Evolutionary conservation across 2,113 vertebrate genomes (phyloP).

Genomic region (Macaca fascicularis): T2T-MFA8v1.1 NC_088393.1:19711501-19712000

Average conservation of each 20-base stretch:
- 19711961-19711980: neutral
- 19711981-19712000: neutral
- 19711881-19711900: neutral
- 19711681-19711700: neutral
- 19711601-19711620: neutral
- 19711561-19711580: neutral
- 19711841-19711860: neutral
- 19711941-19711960: neutral
- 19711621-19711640: neutral
- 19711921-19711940: neutral
- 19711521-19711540: accelerated
- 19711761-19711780: neutral
- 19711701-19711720: neutral
- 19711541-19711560: neutral
- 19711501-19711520: accelerated
- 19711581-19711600: neutral
- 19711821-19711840: neutral
- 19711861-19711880: neutral
- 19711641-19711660: neutral
- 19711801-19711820: neutral
- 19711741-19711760: neutral
- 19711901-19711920: neutral
- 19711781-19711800: neutral
- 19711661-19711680: neutral
- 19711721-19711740: neutral